Evolutionary conservation across 2,797 vertebrate genomes (phyloP), one percentile per base, ranked within the genome.

Genomic region (Eleutherodactylus coqui): DNA sequence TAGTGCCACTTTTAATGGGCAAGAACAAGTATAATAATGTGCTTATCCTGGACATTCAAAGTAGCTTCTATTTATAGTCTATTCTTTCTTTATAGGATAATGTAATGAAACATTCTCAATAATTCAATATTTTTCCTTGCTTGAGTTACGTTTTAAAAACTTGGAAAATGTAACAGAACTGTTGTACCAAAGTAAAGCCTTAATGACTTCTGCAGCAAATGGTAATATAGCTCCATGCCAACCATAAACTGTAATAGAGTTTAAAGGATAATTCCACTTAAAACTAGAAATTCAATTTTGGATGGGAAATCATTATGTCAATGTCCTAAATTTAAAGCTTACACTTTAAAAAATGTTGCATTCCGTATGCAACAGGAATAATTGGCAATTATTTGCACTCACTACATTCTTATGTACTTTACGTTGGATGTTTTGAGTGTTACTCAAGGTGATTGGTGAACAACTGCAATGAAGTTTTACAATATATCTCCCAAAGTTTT

Each of bases 1-100:
- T 83, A 43, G 36, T 73, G 64, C 79, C 81, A 79, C 36, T 64
- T 41, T 36, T 73, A 86, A 82, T 78, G 55, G 79, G 36, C 17
- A 55, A 67, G 29, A 75, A 55, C 45, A 77, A 10, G 72, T 55
- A 34, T 53, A 82, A 41, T 70, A 24, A 27, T 60, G 64, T 58
- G 47, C 36, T 75, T 84, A 64, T 34, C 9, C 82, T n/a, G 67
- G 82, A 43, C 72, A n/a, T 64, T 45, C 47, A 34, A 62, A 47
- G 17, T 62, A 75, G 36, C 36, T 6, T 73, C 6, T 45, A 32
- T 32, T 38, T 38, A 62, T 47, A 62, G 38, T 34, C 16, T 34
- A 29, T 24, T 32, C 8, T 77, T 9, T 62, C 16, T 62, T 27
- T 38, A 9, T 24, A 70, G 24, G 27, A 29, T 9, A 38, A 70